Base-by-base conservation (phyloP, 2,888 invertebrate species). In the Sminthurides aquaticus region DNA sequence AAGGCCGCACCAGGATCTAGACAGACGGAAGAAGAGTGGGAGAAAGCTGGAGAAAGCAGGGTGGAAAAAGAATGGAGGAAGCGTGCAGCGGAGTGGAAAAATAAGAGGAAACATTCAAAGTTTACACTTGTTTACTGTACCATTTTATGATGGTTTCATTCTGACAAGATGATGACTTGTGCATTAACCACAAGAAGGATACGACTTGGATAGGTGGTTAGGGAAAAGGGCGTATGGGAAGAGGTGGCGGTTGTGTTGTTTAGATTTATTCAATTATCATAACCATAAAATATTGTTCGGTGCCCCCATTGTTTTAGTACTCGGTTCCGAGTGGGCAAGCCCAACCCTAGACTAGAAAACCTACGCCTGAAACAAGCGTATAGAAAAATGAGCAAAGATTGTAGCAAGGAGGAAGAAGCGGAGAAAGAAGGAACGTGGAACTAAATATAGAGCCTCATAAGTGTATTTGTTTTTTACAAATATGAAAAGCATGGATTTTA, bases 121-220 rank as follows among this genome's bases (percentile, higher is more conserved):
- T 22, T 52, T 52, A 52, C 52, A 22, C 52, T 52, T 52, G 52
- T 52, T 52, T 52, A 52, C 52, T 20, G 52, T 52, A 52, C 52
- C 52, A 52, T 52, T 52, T 52, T 52, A 52, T 52, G 52, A 52
- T 52, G 52, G 52, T 52, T 52, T 52, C 52, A 52, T 52, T 52
- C 22, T 52, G 52, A 52, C 52, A 52, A 52, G 52, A 52, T 52
- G 52, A 52, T 52, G 52, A 52, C 52, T 52, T 20, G 15, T 52
- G 52, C 22, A 15, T 20, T 52, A 52, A 22, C 52, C 52, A 20
- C 52, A 52, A 20, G 8, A 52, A 15, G 22, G 20, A 34, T 34
- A 34, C 43, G 43, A 15, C 8, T 15, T 34, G 43, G 8, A 5
- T 5, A 15, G 15, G 43, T 34, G 52, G 52, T 15, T 22, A 20